phyloP scores from a whole-genome alignment of 2,888 invertebrate genomes.

The Adineta ricciae region DNA sequence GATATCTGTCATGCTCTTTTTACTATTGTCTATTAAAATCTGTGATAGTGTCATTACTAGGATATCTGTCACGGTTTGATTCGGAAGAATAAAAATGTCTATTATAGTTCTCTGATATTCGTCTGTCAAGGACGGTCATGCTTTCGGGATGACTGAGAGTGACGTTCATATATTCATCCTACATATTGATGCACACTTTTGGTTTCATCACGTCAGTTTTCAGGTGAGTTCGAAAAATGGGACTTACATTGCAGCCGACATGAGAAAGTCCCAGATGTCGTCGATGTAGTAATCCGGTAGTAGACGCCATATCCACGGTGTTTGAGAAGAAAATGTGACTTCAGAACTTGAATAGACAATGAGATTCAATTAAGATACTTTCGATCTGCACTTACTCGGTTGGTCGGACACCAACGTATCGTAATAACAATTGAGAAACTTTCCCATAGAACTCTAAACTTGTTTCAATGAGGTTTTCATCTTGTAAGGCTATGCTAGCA shows the following conservation, averaged over 20 bases:
- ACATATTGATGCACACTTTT: no score
- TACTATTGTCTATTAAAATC: no score
- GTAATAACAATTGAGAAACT: slow-evolving; percentile 9
- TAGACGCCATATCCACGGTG: neutral
- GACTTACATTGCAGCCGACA: neutral
- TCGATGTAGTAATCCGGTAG: slow-evolving; percentile 3
- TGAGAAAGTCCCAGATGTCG: slow-evolving; percentile 11
- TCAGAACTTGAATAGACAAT: neutral
- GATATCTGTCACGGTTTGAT: no score
- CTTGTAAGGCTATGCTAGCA: neutral
- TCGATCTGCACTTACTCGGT: neutral
- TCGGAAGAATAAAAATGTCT: no score
- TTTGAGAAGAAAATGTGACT: neutral
- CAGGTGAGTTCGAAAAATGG: no score
- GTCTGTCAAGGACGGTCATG: no score
- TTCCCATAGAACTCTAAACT: slow-evolving; percentile 13
- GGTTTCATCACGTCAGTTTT: no score
- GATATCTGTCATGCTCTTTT: no score
- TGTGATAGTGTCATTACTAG: no score
- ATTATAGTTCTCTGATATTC: no score
- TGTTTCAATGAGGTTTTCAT: neutral
- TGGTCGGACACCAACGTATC: slow-evolving; percentile 9
- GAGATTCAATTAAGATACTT: neutral
- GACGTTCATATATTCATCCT: no score
- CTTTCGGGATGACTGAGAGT: no score